Conservation (phyloP, 2,888 invertebrate species). For the Tipula lateralis region DNA sequence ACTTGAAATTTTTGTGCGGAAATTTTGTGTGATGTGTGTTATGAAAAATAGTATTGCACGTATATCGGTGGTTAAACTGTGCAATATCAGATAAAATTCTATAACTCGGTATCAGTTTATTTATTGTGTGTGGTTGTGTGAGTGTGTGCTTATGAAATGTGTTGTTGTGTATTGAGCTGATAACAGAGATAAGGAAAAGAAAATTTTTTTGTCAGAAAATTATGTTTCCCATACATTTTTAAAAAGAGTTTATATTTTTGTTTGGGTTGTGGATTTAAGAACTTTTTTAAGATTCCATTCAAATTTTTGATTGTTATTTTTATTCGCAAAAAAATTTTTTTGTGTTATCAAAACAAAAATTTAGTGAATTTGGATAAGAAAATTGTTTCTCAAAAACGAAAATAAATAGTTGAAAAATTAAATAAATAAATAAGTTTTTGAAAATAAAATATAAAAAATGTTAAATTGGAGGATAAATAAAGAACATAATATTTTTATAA, state of each 20-base stretch:
- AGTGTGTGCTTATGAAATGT: not conserved
- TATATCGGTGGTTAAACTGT: not conserved
- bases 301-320: not conserved
- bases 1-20: constrained; percentile 11
- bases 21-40: constrained; percentile 7
- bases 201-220: not conserved
- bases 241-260: not conserved
- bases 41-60: not conserved
- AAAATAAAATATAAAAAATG: not conserved
- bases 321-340: not conserved
- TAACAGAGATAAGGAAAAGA: not conserved
- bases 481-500: not conserved
- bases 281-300: not conserved
- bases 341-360: not conserved
- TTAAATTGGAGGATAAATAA: not conserved
- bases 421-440: constrained; percentile 26
- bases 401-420: not conserved
- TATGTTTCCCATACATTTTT: not conserved
- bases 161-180: not conserved
- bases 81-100: not conserved
- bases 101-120: not conserved
- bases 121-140: not conserved
- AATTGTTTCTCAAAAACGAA: not conserved
- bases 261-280: not conserved
- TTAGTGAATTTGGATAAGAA: constrained; percentile 1